phyloP scores from a whole-genome alignment of 2,888 invertebrate species.

The Tribolium freemani region DNA sequence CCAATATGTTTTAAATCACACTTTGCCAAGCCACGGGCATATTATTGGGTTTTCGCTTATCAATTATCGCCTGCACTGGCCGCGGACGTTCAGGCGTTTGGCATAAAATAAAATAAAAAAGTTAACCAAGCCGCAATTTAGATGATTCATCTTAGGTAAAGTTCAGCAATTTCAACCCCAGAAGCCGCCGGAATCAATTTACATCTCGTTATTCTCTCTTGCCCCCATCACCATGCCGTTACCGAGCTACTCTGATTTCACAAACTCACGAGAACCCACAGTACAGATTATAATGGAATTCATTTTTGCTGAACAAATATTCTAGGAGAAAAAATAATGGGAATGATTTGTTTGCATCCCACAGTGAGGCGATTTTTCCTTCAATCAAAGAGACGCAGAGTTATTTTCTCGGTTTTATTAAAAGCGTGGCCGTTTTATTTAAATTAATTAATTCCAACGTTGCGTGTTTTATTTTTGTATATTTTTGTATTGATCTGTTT shows the following conservation, averaged over 20 bases:
- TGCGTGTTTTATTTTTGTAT: conserved; percentile 29
- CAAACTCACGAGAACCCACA: conserved; percentile 46
- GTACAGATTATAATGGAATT: conserved; percentile 47
- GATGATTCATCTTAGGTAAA: conserved; percentile 66
- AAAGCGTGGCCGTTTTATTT: not conserved
- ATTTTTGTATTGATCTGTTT: conserved; percentile 31
- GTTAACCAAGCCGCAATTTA: conserved; percentile 65
- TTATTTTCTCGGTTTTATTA: not conserved
- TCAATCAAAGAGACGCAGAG: conserved; percentile 8
- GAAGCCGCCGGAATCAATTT: conserved; percentile 67
- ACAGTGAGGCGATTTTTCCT: conserved; percentile 1
- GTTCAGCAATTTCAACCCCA: conserved; percentile 66
- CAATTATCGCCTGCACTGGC: conserved; percentile 5
- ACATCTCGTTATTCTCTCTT: conserved; percentile 66
- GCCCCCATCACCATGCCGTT: conserved; percentile 49
- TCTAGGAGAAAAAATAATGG: conserved; percentile 40
- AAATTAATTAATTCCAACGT: conserved; percentile 21
- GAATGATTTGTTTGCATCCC: conserved; percentile 47
- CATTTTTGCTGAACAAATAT: conserved; percentile 46
- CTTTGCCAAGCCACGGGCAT: too few relatives aligned
- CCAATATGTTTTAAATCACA: too few relatives aligned
- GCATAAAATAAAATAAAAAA: conserved; percentile 53
- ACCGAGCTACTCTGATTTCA: conserved; percentile 48
- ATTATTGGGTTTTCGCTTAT: not conserved
- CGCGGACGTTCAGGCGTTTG: conserved; percentile 21